phyloP scores from a whole-genome alignment of 2,888 invertebrate species.

The Nowickia ferox region DNA sequence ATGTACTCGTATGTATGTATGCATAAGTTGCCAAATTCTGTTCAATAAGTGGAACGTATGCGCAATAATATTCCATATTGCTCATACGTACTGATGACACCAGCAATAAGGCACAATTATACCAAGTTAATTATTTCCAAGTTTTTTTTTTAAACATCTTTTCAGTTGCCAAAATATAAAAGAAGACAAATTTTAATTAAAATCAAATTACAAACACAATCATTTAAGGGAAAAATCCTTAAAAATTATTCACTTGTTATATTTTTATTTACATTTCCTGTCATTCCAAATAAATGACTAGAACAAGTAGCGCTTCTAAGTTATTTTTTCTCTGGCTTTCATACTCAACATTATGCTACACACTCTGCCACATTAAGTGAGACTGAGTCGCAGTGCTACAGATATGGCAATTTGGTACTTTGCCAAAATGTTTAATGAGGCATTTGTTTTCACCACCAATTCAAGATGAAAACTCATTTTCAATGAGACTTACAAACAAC shows the following conservation, averaged over 20 bases:
- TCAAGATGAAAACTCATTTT: constrained; percentile 47
- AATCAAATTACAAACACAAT: constrained; percentile 71
- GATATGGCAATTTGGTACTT: constrained; percentile 67
- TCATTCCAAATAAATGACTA: constrained; percentile 49
- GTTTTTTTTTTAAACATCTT: constrained; percentile 11
- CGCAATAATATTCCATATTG: neutral
- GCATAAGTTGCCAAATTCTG: neutral
- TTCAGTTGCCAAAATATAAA: constrained; percentile 49
- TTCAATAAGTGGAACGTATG: neutral
- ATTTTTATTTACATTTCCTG: constrained; percentile 64
- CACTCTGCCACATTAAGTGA: constrained; percentile 8
- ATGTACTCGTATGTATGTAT: too few species aligned
- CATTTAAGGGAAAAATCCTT: constrained; percentile 43
- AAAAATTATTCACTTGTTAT: constrained; percentile 55
- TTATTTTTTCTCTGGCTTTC: neutral
- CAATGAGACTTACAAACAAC: neutral
- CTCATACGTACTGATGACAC: constrained; percentile 23
- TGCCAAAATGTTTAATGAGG: constrained; percentile 72
- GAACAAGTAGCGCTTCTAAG: constrained; percentile 21
- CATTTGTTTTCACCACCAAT: constrained; percentile 72
- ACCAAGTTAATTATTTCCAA: constrained; percentile 10
- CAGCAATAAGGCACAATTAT: neutral
- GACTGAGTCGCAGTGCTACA: constrained; percentile 35
- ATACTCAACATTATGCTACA: constrained; percentile 11
- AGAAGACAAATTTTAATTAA: constrained; percentile 63